A percentile compares a stretch with the other conserved stretches of the same genome.
phyloP scores from a whole-genome alignment of 1,140 invertebrate genomes.

The Choristoneura fumiferana region DNA sequence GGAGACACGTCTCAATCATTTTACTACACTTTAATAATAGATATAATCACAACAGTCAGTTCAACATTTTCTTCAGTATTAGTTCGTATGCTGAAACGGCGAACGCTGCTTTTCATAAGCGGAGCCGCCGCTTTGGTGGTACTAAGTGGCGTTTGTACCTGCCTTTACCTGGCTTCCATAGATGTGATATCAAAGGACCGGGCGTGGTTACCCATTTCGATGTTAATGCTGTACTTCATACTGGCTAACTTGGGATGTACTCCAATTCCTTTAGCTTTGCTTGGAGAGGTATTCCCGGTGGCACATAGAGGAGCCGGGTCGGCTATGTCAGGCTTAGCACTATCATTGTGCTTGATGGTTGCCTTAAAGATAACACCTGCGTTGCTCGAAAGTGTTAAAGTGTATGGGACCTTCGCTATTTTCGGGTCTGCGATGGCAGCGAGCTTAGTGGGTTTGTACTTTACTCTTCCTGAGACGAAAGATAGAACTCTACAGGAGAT shows the following conservation, averaged over 20 bases:
- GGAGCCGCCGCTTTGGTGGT: constrained; percentile 43
- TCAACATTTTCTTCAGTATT: constrained; percentile 50
- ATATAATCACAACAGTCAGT: constrained; percentile 53
- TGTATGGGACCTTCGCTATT: constrained; percentile 53
- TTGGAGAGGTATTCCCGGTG: constrained; percentile 61
- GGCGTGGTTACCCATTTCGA: constrained; percentile 41
- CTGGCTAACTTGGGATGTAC: constrained; percentile 58
- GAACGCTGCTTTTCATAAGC: constrained; percentile 47
- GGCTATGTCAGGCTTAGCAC: constrained; percentile 35
- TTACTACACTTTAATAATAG: constrained; percentile 52
- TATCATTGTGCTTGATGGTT: constrained; percentile 39
- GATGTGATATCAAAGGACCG: constrained; percentile 38
- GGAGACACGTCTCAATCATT: constrained; percentile 46
- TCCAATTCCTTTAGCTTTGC: constrained; percentile 52
- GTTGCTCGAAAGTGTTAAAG: constrained; percentile 42
- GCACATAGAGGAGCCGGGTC: constrained; percentile 49
- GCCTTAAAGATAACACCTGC: constrained; percentile 52
- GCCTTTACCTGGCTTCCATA: constrained; percentile 37
- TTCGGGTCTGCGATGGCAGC: constrained; percentile 40
- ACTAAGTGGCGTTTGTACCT: constrained; percentile 38
- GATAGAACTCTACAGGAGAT: constrained; percentile 59
- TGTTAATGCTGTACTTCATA: constrained; percentile 54
- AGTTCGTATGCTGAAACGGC: constrained; percentile 48
- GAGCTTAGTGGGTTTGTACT: constrained; percentile 37
- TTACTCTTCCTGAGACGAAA: constrained; percentile 56